Evolutionary conservation across 2,888 invertebrate genomes (phyloP).

Genomic region (Cataglyphis cursor): DNA sequence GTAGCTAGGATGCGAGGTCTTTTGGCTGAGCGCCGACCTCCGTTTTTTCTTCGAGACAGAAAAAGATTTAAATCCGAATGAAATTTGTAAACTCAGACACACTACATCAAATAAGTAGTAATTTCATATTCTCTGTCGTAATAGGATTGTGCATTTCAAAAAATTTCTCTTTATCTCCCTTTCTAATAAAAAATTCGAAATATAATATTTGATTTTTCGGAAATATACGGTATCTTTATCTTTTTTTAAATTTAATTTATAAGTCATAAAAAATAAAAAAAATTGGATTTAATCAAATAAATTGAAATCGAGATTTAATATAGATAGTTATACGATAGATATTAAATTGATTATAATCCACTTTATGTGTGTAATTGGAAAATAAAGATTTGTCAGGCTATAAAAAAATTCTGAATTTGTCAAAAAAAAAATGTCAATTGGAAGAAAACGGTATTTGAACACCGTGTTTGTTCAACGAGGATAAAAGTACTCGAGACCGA

Average conservation of each 20-base stretch:
- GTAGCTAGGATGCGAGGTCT: constrained; percentile 2
- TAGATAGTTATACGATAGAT: background rate
- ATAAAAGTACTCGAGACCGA: constrained; percentile 1
- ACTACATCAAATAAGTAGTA: background rate
- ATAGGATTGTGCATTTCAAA: background rate
- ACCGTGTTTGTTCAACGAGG: background rate
- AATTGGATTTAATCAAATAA: background rate
- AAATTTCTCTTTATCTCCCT: background rate
- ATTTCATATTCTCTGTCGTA: background rate
- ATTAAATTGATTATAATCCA: background rate
- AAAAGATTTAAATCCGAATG: background rate
- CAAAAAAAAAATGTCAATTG: background rate
- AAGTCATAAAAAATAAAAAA: background rate
- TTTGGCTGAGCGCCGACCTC: constrained; percentile 7
- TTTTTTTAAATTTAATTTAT: background rate
- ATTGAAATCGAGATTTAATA: background rate
- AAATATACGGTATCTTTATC: background rate
- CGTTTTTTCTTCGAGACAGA: background rate
- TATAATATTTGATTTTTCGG: background rate
- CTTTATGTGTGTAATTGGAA: background rate
- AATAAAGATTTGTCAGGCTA: background rate
- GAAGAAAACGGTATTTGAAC: background rate
- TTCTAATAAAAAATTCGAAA: background rate
- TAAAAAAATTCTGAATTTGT: constrained; percentile 9
- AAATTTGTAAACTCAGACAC: background rate